Conservation (phyloP, 2,113 vertebrate species). For the Circaetus gallicus region DNA sequence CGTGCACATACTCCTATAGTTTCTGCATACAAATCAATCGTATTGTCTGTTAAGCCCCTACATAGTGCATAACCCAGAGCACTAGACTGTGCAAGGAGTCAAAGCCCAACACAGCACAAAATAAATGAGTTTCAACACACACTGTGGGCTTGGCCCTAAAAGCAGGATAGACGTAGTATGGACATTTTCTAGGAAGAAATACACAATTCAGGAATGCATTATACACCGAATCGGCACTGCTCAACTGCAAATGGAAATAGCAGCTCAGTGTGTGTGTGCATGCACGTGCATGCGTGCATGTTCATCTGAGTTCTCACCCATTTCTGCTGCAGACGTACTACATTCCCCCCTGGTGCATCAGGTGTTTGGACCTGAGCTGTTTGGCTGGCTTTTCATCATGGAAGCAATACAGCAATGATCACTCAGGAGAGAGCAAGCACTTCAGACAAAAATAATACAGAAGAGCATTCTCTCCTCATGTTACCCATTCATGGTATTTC, state of each 20-base stretch:
- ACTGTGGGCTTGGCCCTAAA: not conserved
- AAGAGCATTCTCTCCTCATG: not conserved
- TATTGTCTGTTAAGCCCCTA: not conserved
- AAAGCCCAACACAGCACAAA: not conserved
- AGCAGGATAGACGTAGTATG: not conserved
- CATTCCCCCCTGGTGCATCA: accelerated
- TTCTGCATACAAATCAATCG: not conserved
- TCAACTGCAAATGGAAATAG: not conserved
- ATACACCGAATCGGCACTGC: not conserved
- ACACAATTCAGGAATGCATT: not conserved
- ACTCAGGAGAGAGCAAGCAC: not conserved
- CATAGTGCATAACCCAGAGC: not conserved
- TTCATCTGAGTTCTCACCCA: not conserved
- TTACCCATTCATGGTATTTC: not conserved
- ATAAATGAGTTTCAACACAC: not conserved
- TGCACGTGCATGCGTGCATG: accelerated
- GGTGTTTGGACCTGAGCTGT: not conserved
- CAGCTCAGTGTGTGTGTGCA: accelerated
- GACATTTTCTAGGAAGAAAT: not conserved
- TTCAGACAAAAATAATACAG: not conserved
- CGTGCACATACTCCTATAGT: not conserved
- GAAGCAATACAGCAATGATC: accelerated
- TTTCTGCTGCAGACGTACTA: not conserved
- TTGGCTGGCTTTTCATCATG: not conserved
- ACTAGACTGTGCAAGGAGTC: not conserved